Conservation (phyloP, 2,113 vertebrate species). For the Paraplagusia blochii region DNA sequence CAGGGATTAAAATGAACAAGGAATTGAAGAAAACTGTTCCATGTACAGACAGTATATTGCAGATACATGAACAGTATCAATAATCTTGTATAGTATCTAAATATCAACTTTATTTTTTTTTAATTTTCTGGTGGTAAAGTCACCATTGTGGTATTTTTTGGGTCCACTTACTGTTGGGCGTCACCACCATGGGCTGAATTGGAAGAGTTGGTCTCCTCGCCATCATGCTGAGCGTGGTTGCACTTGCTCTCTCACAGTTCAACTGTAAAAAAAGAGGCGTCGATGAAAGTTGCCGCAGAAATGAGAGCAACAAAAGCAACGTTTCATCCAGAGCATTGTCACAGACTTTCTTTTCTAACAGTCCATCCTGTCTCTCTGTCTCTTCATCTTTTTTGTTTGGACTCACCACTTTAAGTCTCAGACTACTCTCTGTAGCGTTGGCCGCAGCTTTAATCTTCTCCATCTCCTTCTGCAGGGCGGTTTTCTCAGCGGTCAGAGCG, state of each 20-base stretch:
- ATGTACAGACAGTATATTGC: too few relatives aligned
- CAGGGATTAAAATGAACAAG: too few relatives aligned
- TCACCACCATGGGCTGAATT: rapidly evolving
- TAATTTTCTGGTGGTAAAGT: too few relatives aligned
- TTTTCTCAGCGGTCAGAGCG: slow-evolving; percentile 59
- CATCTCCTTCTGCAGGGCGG: slow-evolving; percentile 54
- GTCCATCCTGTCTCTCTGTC: neutral
- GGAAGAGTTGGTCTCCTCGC: neutral
- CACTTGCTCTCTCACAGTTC: slow-evolving; percentile 19
- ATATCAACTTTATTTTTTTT: too few relatives aligned
- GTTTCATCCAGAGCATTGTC: neutral
- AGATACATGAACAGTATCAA: too few relatives aligned
- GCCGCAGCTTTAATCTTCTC: slow-evolving; percentile 37
- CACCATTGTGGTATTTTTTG: too few relatives aligned
- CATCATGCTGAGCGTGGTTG: neutral
- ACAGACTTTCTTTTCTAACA: neutral
- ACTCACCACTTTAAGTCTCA: slow-evolving; percentile 56
- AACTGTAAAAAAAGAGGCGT: slow-evolving; percentile 7
- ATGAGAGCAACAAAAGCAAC: neutral
- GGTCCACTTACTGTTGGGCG: slow-evolving; percentile 48
- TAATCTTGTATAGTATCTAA: too few relatives aligned
- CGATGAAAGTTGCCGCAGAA: neutral
- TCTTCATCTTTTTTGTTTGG: neutral
- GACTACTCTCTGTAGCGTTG: slow-evolving; percentile 27
- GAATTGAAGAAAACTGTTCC: too few relatives aligned